Base-by-base conservation (phyloP, 2,888 invertebrate genomes). In the Eupithecia subumbrata region DNA sequence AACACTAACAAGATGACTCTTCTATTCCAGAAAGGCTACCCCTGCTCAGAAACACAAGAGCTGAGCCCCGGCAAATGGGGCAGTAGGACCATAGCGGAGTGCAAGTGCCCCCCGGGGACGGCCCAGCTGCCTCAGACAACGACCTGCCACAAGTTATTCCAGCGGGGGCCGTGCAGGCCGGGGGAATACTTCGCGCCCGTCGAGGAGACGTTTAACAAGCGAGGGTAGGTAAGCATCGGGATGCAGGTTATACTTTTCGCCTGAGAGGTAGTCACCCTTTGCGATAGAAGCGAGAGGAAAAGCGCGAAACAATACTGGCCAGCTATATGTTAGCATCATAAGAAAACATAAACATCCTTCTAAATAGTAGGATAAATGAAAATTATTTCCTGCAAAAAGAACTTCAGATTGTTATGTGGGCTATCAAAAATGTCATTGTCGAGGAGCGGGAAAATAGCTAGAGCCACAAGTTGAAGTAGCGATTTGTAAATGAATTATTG, bases 21-120 rank as follows among this genome's bases (percentile, higher is more conserved):
- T 73, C 63, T 40, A 71, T 75, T 93, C 25, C 91, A 95, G 95
- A 94, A 93, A 90, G 98, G 98, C 18, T 95, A 96, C 82, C 98
- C 98, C 0, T 98, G 98, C 85, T 97, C 97, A 0, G 97, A 97
- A 0, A 97, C 97, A 14, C 98, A 98, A 96, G 98, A 98, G 90
- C 90, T 98, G 43, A 96, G 97, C 79, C 97, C 97, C 0, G 95
- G 89, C 78, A 84, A 90, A 48, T 88, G 94, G 95, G 88, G 95
- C 88, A 84, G 95, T 75, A 91, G 95, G 30, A 96, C 96, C 3
- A 95, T 96, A 0, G 97, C 98, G 0, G 97, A 97, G 87, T 98
- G 98, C 90, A 96, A 97, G 81, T 98, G 98, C 85, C 98, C 98
- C 0, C 98, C 98, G 0, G 96, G 97, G 52, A 97, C 97, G 0